These are phyloP conservation scores for Acanthosepion lycidas DNA, from an alignment of 2,888 invertebrate species.

Conservation along the genomic window DNA sequence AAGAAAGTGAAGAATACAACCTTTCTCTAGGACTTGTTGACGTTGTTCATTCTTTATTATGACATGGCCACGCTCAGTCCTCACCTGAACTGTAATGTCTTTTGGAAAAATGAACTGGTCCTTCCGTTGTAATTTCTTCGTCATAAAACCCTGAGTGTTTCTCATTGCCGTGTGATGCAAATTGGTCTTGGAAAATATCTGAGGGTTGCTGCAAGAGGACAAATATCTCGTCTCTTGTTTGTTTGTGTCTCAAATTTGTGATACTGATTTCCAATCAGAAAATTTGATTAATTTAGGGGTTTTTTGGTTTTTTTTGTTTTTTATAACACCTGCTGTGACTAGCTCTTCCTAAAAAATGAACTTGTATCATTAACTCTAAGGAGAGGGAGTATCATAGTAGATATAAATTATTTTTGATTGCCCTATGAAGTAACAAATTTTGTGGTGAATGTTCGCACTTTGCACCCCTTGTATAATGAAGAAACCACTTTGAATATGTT, in stretches of 20 bases:
- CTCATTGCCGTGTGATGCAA: background rate
- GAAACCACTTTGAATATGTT: background rate
- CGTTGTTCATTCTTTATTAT: constrained; percentile 59
- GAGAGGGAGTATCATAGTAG: too few relatives aligned
- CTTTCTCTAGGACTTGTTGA: constrained; percentile 72
- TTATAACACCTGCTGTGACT: background rate
- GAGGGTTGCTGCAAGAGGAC: background rate
- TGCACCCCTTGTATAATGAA: background rate
- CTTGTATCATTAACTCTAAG: background rate
- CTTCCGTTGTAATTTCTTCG: background rate
- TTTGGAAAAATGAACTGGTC: background rate
- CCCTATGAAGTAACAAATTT: background rate
- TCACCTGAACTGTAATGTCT: background rate
- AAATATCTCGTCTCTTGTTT: background rate
- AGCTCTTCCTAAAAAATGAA: background rate
- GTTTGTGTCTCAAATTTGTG: background rate
- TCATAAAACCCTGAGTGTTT: background rate
- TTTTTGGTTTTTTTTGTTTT: background rate
- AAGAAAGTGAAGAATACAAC: constrained; percentile 74
- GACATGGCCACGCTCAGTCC: constrained; percentile 34
- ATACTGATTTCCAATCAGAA: background rate
- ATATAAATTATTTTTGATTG: too few relatives aligned
- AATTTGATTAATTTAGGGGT: background rate
- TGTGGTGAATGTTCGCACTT: background rate
- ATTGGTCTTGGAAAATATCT: background rate